A percentile compares a stretch with the other conserved stretches of the same genome.
phyloP scores from a whole-genome alignment of 2,888 invertebrate genomes.

The Lepeophtheirus nordmannii region DNA sequence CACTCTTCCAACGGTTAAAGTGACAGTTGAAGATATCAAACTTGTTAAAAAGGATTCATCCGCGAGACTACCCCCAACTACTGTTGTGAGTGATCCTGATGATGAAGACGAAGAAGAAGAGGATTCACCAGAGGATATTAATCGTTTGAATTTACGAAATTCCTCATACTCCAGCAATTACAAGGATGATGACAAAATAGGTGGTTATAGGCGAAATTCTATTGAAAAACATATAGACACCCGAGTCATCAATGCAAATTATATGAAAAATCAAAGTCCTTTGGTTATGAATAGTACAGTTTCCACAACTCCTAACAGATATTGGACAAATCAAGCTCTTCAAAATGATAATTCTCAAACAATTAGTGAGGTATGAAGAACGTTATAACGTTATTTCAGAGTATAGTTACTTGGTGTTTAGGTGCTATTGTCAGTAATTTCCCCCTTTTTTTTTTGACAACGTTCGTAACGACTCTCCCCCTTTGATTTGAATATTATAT shows the following conservation, averaged over 20 bases:
- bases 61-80: not conserved
- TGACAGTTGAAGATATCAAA: not conserved
- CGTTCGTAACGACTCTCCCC: too few relatives aligned
- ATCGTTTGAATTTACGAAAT: not conserved
- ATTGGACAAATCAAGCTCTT: slow-evolving; percentile 18
- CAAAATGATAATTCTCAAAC: slow-evolving; percentile 12
- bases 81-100: slow-evolving; percentile 1
- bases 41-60: not conserved
- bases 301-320: not conserved
- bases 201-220: not conserved
- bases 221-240: slow-evolving; percentile 5
- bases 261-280: not conserved
- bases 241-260: not conserved
- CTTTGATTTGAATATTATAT: too few relatives aligned
- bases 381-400: not conserved
- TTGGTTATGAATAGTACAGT: not conserved
- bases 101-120: not conserved
- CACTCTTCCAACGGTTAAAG: slow-evolving; percentile 2
- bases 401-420: too few relatives aligned
- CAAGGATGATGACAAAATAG: not conserved
- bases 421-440: too few relatives aligned
- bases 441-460: too few relatives aligned
- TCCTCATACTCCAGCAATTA: not conserved
- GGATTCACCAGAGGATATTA: not conserved
- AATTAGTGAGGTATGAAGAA: slow-evolving; percentile 5